Conservation (phyloP, 2,113 vertebrate species). For the Platysteira castanea region DNA sequence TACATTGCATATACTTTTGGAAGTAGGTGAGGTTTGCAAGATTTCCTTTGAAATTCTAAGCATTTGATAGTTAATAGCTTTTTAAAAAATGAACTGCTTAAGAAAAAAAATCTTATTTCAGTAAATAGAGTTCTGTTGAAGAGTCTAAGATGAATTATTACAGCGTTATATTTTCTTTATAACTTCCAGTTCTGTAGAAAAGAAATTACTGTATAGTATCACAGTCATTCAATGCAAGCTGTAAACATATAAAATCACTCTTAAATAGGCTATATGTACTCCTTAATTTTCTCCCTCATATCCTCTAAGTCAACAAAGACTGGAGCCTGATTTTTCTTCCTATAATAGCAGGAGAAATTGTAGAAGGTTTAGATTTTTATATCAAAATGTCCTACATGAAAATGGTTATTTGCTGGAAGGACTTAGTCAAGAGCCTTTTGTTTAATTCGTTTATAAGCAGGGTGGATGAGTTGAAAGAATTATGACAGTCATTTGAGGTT, state of each 20-base stretch:
- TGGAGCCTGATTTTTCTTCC: background rate
- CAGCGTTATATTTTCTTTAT: background rate
- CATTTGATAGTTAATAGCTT: background rate
- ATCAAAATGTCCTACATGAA: background rate
- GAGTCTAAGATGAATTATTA: background rate
- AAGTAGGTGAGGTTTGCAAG: background rate
- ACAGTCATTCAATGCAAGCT: background rate
- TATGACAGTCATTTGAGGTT: background rate
- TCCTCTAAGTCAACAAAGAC: background rate
- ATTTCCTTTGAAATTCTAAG: background rate
- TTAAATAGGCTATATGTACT: background rate
- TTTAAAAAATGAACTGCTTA: background rate
- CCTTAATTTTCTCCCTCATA: background rate
- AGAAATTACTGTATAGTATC: background rate
- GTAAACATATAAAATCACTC: background rate
- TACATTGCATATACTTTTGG: background rate
- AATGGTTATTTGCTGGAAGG: background rate
- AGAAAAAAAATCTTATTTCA: background rate
- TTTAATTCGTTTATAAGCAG: background rate
- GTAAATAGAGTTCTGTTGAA: background rate
- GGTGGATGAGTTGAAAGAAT: background rate
- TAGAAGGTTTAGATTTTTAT: background rate
- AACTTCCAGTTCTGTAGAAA: background rate
- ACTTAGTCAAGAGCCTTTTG: background rate
- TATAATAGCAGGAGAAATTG: background rate